Conservation (phyloP, 2,113 vertebrate genomes). For the Canis aureus region DNA sequence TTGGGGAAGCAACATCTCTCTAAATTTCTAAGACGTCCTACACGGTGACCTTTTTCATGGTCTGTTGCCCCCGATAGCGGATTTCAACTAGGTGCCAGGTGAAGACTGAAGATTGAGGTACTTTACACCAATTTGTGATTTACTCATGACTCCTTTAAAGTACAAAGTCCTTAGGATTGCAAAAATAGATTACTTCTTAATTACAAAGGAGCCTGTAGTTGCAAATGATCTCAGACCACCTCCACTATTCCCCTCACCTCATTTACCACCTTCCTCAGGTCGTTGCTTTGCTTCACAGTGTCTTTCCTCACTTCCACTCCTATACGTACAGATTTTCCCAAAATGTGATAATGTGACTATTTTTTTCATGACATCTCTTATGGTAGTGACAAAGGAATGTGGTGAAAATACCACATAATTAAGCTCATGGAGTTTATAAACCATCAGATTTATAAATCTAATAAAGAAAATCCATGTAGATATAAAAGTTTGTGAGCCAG, state of each 20-base stretch:
- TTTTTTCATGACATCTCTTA: background rate
- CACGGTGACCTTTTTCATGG: background rate
- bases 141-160: conserved; percentile 36
- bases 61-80: background rate
- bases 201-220: background rate
- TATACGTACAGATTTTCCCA: background rate
- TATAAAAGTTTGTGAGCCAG: conserved; percentile 38
- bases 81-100: background rate
- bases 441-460: background rate
- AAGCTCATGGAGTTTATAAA: conserved; percentile 8
- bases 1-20: background rate
- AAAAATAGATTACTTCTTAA: conserved; percentile 28
- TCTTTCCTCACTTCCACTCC: background rate
- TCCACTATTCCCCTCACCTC: background rate
- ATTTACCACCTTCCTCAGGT: no score
- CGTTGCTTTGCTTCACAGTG: accelerated
- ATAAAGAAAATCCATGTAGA: conserved; percentile 39
- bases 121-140: conserved; percentile 1
- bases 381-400: background rate
- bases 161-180: background rate
- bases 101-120: background rate
- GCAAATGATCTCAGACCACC: background rate
- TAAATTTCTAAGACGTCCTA: background rate
- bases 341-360: background rate
- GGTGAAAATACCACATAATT: conserved; percentile 38